phyloP scores from a whole-genome alignment of 1,140 invertebrate genomes.

The Proctacanthus coquilletti region DNA sequence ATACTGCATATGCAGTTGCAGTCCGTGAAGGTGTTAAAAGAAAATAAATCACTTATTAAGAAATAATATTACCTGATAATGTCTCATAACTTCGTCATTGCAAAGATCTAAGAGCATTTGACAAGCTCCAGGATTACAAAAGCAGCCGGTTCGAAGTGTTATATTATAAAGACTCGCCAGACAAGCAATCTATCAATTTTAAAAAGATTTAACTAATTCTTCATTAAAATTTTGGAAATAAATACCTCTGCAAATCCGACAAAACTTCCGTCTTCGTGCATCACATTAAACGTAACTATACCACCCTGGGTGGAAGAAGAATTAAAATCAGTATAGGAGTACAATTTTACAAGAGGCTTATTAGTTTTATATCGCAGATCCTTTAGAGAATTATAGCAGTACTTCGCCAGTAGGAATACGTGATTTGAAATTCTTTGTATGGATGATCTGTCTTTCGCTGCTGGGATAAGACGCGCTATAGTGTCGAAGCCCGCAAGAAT shows the following conservation, averaged over 20 bases:
- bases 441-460: conserved; percentile 32
- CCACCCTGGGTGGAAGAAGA: conserved; percentile 55
- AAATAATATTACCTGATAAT: conserved; percentile 46
- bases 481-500: conserved; percentile 68
- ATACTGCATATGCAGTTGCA: too few relatives aligned
- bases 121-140: conserved; percentile 94
- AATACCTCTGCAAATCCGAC: conserved; percentile 77
- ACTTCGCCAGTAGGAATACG: conserved; percentile 59
- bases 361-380: conserved; percentile 60
- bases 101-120: conserved; percentile 61
- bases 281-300: conserved; percentile 79
- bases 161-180: conserved; percentile 77
- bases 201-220: neutral
- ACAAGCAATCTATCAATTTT: conserved; percentile 57
- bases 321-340: conserved; percentile 53
- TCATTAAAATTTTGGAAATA: neutral
- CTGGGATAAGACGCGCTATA: conserved; percentile 39
- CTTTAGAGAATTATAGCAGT: conserved; percentile 48
- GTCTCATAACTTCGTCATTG: conserved; percentile 50
- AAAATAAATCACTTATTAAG: too few relatives aligned
- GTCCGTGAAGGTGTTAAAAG: too few relatives aligned
- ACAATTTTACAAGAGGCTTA: conserved; percentile 48
- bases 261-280: conserved; percentile 56
- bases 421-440: conserved; percentile 54
- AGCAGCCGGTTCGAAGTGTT: conserved; percentile 81